Evolutionary conservation across 1,140 invertebrate species (phyloP).

Genomic region (Spodoptera litura): DNA sequence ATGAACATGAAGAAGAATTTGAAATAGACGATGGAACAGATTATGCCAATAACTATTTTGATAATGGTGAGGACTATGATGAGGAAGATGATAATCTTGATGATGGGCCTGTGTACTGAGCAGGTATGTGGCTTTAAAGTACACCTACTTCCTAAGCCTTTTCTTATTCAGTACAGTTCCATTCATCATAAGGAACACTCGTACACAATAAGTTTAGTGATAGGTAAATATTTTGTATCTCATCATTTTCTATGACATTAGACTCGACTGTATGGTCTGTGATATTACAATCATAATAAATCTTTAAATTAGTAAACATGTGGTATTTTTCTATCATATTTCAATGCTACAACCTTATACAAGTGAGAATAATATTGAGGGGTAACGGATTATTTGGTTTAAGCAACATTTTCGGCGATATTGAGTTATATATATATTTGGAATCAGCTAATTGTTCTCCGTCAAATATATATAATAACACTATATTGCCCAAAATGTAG

Average conservation of each 20-base stretch:
- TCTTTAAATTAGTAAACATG: not conserved
- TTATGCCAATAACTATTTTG: constrained; percentile 94
- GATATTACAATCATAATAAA: constrained; percentile 17
- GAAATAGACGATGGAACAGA: constrained; percentile 86
- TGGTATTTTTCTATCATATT: too few species aligned
- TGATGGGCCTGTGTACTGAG: constrained; percentile 87
- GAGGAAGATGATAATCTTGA: constrained; percentile 95
- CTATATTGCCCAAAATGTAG: too few species aligned
- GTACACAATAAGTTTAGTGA: not conserved
- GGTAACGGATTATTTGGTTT: too few species aligned
- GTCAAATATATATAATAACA: too few species aligned
- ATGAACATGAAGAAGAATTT: constrained; percentile 83
- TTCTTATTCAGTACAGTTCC: too few species aligned
- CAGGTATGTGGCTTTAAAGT: not conserved
- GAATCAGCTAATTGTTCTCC: too few species aligned
- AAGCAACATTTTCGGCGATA: too few species aligned
- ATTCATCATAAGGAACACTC: not conserved
- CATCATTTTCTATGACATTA: not conserved
- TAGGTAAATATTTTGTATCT: not conserved
- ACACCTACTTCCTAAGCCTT: too few species aligned
- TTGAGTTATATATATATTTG: too few species aligned
- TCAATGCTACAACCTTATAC: too few species aligned
- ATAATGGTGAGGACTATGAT: constrained; percentile 94
- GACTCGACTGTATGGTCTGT: not conserved
- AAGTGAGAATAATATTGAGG: too few species aligned